Evolutionary conservation across 2,113 vertebrate genomes (phyloP).

Genomic region (Kobus ellipsiprymnus): DNA sequence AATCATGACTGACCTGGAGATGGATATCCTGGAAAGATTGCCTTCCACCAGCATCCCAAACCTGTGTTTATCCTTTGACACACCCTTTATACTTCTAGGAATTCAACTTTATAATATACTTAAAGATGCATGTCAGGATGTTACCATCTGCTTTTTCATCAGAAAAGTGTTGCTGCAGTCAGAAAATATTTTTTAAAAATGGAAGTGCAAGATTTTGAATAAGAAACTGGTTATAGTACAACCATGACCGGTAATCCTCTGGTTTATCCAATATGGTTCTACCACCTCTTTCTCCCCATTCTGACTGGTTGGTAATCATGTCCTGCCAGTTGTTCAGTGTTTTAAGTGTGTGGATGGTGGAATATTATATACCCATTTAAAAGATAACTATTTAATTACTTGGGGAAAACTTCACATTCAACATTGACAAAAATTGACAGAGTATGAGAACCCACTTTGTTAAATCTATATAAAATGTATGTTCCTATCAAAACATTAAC

Average conservation of each 20-base stretch:
- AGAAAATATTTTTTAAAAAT: not conserved
- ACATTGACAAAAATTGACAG: not conserved
- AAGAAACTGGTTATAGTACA: not conserved
- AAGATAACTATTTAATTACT: not conserved
- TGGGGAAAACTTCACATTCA: not conserved
- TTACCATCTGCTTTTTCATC: not conserved
- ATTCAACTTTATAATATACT: not conserved
- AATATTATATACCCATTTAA: not conserved
- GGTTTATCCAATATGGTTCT: not conserved
- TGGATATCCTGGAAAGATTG: fast-evolving
- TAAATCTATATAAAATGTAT: not conserved
- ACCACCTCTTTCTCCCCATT: not conserved
- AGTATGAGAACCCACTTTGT: not conserved
- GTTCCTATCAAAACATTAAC: not conserved
- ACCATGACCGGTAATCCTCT: not conserved
- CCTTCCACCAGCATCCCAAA: not conserved
- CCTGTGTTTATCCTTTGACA: not conserved
- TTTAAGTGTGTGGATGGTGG: not conserved
- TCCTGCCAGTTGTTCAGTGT: no score
- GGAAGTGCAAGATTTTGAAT: not conserved
- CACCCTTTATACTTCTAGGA: not conserved
- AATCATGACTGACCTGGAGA: not conserved
- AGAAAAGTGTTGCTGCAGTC: not conserved
- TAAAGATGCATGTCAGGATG: not conserved
- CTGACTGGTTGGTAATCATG: no score